Percentiles rank a stretch among this genome's conserved stretches.
Evolutionary conservation across 2,113 vertebrate species (phyloP).

Genomic region (Paradoxurus hermaphroditus): DNA sequence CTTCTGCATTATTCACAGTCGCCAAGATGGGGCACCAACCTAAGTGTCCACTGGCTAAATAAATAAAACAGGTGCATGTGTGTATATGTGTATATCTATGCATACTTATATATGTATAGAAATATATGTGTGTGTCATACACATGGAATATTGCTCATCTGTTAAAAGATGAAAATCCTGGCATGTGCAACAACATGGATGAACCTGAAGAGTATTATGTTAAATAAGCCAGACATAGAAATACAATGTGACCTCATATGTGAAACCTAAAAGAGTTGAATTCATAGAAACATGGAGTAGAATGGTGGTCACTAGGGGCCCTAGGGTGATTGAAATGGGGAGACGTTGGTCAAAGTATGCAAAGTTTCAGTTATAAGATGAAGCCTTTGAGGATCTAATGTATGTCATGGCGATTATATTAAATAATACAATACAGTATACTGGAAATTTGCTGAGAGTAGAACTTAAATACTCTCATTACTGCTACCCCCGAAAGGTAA

Average conservation of each 20-base stretch:
- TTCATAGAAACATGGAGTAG: not conserved
- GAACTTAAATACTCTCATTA: not conserved
- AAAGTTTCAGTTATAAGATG: not conserved
- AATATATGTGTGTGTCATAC: not conserved
- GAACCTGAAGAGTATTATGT: not conserved
- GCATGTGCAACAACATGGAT: not conserved
- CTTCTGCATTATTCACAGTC: not conserved
- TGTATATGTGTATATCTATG: not conserved
- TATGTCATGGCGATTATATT: not conserved
- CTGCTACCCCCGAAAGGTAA: not conserved
- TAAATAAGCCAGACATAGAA: not conserved
- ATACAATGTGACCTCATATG: not conserved
- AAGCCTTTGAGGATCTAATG: not conserved
- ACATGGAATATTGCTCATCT: not conserved
- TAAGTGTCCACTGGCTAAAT: not conserved
- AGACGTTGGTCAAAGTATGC: not conserved
- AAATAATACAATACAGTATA: not conserved
- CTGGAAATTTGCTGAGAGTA: not conserved
- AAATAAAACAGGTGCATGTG: not conserved
- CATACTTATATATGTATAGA: not conserved
- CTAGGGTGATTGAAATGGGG: not conserved
- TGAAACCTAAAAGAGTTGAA: not conserved
- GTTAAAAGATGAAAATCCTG: not conserved
- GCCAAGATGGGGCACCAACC: not conserved
- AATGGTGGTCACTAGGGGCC: not conserved